These are phyloP conservation scores for Morone saxatilis DNA, from an alignment of 2,113 vertebrate genomes.

Conservation along the genomic window DNA sequence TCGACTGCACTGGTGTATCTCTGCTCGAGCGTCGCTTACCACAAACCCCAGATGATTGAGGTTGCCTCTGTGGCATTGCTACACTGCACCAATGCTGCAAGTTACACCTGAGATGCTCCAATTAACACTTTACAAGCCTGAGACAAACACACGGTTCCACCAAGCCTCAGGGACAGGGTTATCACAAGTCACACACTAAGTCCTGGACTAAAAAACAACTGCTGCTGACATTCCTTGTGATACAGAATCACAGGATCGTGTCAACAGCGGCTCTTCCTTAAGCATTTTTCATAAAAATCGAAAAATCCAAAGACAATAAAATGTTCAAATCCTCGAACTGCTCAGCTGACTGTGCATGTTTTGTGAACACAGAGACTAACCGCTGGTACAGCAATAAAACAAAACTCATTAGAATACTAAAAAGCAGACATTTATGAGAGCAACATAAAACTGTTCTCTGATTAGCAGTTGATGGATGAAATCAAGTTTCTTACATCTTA, in stretches of 20 bases:
- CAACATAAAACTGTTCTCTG: background rate
- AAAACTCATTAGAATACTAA: conserved; percentile 3
- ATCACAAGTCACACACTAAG: conserved; percentile 32
- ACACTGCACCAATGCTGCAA: conserved; percentile 3
- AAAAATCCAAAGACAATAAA: background rate
- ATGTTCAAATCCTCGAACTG: background rate
- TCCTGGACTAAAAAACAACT: conserved; percentile 44
- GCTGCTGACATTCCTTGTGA: conserved; percentile 41
- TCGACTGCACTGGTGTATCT: background rate
- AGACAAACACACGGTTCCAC: conserved; percentile 56
- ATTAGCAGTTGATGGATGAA: background rate
- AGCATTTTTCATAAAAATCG: background rate
- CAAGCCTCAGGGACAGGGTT: conserved; percentile 30
- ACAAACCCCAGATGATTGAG: conserved; percentile 27
- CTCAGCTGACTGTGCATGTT: background rate
- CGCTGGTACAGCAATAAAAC: conserved; percentile 1
- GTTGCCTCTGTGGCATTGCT: conserved; percentile 49
- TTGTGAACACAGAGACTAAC: background rate
- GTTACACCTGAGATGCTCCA: conserved; percentile 70
- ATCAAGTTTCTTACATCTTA: background rate
- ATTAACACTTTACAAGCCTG: conserved; percentile 63
- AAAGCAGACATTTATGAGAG: background rate
- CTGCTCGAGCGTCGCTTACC: conserved; percentile 20
- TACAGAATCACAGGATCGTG: conserved; percentile 23
- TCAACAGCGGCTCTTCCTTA: background rate